A percentile compares a stretch with the other conserved stretches of the same genome.
Conservation (phyloP, 2,888 invertebrate genomes). For the Panorpa germanica region DNA sequence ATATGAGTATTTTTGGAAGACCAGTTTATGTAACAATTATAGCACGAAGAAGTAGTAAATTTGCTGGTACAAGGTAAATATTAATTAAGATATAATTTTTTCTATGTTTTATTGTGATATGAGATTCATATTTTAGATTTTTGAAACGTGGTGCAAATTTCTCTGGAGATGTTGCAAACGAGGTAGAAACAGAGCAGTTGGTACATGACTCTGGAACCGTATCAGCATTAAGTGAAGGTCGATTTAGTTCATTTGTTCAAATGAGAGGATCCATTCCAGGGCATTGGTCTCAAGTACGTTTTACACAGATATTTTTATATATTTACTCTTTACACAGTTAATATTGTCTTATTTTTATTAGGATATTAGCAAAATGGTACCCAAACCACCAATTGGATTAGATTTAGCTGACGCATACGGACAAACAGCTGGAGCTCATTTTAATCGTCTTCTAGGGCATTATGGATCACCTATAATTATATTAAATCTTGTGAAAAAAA, state of each 20-base stretch:
- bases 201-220: conserved; percentile 21
- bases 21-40: conserved; percentile 77
- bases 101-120: no score
- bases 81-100: no score
- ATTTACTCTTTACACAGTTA: no score
- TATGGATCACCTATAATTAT: conserved; percentile 88
- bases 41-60: conserved; percentile 80
- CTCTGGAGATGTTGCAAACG: conserved; percentile 93
- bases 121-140: no score
- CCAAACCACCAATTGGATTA: conserved; percentile 87
- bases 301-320: no score
- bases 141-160: conserved; percentile 92
- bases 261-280: conserved; percentile 93
- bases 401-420: conserved; percentile 77
- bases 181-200: conserved; percentile 95
- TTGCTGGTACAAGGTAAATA: conserved; percentile 94
- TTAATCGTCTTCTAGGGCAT: conserved; percentile 36
- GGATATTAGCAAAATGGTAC: conserved; percentile 93
- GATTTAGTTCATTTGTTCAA: conserved; percentile 86
- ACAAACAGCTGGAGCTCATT: conserved; percentile 72
- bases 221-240: conserved; percentile 25
- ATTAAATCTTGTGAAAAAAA: conserved; percentile 82
- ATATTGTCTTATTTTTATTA: no score
- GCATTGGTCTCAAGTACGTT: conserved; percentile 98
- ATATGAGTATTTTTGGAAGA: conserved; percentile 77